Conservation (phyloP, 64 coral and sea anemone species). For the Cladopsammia gracilis region DNA sequence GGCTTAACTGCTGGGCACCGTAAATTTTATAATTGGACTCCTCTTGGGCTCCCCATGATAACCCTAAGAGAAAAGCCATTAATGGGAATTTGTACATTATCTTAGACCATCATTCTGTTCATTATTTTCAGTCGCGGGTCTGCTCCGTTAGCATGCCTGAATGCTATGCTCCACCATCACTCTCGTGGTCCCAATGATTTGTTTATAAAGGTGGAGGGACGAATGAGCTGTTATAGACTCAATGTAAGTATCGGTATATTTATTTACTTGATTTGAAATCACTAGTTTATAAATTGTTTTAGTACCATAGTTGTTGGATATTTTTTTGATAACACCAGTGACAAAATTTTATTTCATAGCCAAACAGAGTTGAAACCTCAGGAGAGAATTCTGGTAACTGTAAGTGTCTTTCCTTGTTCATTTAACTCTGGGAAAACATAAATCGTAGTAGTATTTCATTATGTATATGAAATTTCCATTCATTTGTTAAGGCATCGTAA, state of each 20-base stretch:
- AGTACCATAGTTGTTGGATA: too few relatives aligned
- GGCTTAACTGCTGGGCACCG: too few relatives aligned
- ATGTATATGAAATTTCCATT: too few relatives aligned
- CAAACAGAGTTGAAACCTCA: constrained; percentile 30
- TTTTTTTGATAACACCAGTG: too few relatives aligned
- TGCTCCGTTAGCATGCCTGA: constrained; percentile 83
- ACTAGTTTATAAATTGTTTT: too few relatives aligned
- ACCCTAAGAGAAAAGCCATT: too few relatives aligned
- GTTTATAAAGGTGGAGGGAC: constrained; percentile 89
- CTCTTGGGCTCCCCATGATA: too few relatives aligned
- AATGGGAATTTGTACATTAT: too few relatives aligned
- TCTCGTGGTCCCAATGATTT: constrained; percentile 74
- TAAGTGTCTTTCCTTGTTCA: neutral
- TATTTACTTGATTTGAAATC: too few relatives aligned
- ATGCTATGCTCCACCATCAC: constrained; percentile 94
- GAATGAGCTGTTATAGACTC: constrained; percentile 91
- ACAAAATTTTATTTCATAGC: constrained; percentile 1
- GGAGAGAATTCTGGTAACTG: constrained; percentile 40
- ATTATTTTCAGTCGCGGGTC: constrained; percentile 2
- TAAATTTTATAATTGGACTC: too few relatives aligned
- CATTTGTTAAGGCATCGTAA: too few relatives aligned
- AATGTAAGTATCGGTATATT: constrained; percentile 61
- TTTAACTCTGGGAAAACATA: neutral
- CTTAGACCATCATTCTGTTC: neutral
- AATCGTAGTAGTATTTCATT: too few relatives aligned